Base-by-base conservation (phyloP, 2,797 vertebrate genomes). In the Nasua narica region DNA sequence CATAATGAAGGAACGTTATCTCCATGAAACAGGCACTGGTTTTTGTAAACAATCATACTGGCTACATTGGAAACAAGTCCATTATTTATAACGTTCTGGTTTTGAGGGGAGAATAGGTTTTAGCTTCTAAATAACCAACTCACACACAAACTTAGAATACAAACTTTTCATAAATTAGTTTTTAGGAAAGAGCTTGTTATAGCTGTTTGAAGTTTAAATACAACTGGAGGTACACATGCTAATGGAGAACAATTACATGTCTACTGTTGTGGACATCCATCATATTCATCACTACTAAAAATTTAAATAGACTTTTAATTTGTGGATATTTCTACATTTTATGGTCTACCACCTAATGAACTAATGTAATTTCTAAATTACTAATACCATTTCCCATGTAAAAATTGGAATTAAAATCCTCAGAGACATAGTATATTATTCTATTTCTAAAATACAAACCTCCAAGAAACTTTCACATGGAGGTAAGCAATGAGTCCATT, bases 71-170 rank as follows among this genome's bases (percentile, higher is more conserved):
- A 90, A 91, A 93, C 8, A 78, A 83, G 25, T 70, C n/a, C 23
- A 91, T 77, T 84, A 81, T 43, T 56, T 52, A 56, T 10, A 72
- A 90, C 21, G 8, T 67, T 87, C 37, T 83, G 58, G 46, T 70
- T 81, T 56, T 76, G 29, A 94, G 74, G 11, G 25, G 1, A 93
- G 37, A 94, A 21, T n/a, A 52, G 37, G 9, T 40, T 84, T 83
- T 90, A 87, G 35, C 12, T 84, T 87, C 82, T 69, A 79, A 74
- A 88, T 43, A 97, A 92, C 27, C 72, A 93, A 88, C 2, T 69
- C 37, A 70, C 58, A 77, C 32, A 74, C 58, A 29, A 91, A 92
- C 3, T 76, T 37, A 85, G 40, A 74, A 84, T 14, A 95, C 11
- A 94, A 87, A 85, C 5, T 19, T 85, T 77, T 88, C 37, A 60